These are phyloP conservation scores for Pangasianodon gigas DNA, from an alignment of 2,113 vertebrate genomes.

Conservation along the genomic window DNA sequence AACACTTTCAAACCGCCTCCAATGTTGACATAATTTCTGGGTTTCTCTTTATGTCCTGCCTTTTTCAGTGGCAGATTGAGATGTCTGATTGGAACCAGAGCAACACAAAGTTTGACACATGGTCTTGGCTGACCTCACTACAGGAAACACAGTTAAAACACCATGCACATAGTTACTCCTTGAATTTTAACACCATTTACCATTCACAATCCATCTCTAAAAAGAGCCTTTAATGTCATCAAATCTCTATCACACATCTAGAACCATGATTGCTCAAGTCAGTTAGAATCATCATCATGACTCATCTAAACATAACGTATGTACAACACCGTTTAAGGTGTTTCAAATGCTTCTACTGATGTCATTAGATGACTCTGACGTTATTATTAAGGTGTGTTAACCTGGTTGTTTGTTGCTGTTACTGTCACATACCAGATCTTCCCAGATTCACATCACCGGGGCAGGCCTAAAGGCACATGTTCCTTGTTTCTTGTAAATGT, in stretches of 20 bases:
- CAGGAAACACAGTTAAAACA: background rate
- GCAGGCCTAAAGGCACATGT: too few species aligned
- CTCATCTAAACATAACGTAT: background rate
- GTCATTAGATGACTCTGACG: background rate
- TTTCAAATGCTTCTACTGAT: background rate
- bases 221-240: background rate
- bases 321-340: background rate
- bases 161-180: slow-evolving; percentile 4
- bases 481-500: background rate
- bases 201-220: background rate
- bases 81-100: slow-evolving; percentile 48
- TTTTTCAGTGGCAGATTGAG: slow-evolving; percentile 25
- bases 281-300: background rate
- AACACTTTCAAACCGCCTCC: slow-evolving; percentile 47
- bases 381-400: background rate
- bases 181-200: background rate
- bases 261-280: background rate
- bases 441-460: background rate
- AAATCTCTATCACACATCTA: background rate
- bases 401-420: background rate
- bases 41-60: slow-evolving; percentile 8
- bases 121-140: slow-evolving; percentile 32
- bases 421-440: background rate
- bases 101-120: background rate
- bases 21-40: slow-evolving; percentile 44